Conservation (phyloP, 2,113 vertebrate species). For the Rhinopomastus cyanomelas region DNA sequence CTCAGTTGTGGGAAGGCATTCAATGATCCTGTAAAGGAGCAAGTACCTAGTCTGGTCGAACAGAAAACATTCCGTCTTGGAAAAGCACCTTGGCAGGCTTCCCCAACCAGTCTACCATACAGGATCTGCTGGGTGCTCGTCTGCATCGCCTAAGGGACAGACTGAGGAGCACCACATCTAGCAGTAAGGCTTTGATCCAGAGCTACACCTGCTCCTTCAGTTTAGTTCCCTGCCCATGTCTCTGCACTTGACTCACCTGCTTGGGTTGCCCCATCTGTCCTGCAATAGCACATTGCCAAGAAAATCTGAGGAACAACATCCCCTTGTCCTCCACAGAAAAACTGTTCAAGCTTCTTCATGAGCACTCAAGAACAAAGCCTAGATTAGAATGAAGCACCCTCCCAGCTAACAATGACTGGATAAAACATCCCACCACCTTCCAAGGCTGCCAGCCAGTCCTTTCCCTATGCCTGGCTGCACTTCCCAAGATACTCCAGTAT, state of each 20-base stretch:
- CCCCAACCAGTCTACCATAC: not conserved
- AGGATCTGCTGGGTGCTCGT: not conserved
- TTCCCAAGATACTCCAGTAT: fast-evolving
- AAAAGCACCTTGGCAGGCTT: not conserved
- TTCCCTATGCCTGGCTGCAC: not conserved
- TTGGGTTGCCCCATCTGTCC: not conserved
- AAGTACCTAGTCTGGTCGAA: not conserved
- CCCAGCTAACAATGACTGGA: not conserved
- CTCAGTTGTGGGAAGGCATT: not conserved
- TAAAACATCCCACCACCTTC: not conserved
- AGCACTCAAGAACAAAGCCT: not conserved
- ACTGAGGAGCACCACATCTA: not conserved
- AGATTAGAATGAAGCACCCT: not conserved
- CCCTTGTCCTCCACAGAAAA: not conserved
- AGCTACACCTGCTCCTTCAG: not conserved
- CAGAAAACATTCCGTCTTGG: not conserved
- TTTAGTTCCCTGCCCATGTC: not conserved
- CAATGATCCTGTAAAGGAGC: not conserved
- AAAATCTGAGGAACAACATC: not conserved
- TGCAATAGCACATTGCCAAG: not conserved
- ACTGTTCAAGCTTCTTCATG: not conserved
- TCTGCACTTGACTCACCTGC: not conserved
- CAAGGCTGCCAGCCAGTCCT: not conserved
- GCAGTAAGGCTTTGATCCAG: not conserved
- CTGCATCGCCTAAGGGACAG: not conserved